These are phyloP conservation scores for Aporrectodea caliginosa DNA, from an alignment of 1,140 invertebrate species.

Conservation along the genomic window DNA sequence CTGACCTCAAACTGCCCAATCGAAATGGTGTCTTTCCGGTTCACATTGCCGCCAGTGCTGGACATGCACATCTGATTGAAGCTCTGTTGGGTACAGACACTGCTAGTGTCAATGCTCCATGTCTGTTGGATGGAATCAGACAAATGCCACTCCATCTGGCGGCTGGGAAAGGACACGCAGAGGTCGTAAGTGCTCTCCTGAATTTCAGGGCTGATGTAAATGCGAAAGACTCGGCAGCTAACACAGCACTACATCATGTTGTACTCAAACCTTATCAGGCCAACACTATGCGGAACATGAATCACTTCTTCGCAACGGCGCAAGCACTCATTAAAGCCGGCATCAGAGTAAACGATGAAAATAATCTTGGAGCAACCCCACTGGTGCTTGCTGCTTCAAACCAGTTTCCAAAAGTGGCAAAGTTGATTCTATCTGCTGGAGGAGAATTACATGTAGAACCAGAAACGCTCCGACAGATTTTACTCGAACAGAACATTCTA, in stretches of 20 bases:
- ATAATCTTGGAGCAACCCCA: background rate
- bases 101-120: background rate
- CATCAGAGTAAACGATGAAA: background rate
- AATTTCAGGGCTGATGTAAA: background rate
- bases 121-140: too few relatives aligned
- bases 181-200: background rate
- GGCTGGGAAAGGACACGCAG: background rate
- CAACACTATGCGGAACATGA: background rate
- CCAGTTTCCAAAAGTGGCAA: conserved; percentile 11
- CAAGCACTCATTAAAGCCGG: conserved; percentile 1
- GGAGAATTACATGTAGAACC: background rate
- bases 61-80: conserved; percentile 9
- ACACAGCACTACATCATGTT: conserved; percentile 6
- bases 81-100: conserved; percentile 13
- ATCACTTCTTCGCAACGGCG: background rate
- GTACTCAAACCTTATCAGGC: background rate
- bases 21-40: conserved; percentile 13
- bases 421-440: background rate
- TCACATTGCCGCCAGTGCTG: conserved; percentile 9
- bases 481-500: background rate
- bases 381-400: background rate
- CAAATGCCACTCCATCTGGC: conserved; percentile 7
- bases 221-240: background rate
- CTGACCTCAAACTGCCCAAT: background rate
- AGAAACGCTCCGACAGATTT: background rate